Evolutionary conservation across 2,797 vertebrate species (phyloP).

Genomic region (Bovichtus variegatus): DNA sequence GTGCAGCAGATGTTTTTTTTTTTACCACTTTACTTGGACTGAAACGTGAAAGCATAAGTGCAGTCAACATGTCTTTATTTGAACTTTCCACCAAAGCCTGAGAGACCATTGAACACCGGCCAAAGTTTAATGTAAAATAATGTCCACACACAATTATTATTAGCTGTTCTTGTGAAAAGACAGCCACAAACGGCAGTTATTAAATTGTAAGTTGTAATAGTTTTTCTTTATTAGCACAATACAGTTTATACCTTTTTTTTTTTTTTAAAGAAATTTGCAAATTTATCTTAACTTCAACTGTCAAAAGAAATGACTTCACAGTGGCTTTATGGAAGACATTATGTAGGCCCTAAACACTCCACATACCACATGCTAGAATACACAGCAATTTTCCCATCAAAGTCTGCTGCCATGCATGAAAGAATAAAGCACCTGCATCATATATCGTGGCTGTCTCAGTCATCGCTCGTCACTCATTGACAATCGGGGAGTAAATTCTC

Average conservation of each 20-base stretch:
- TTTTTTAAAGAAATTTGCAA: too few relatives aligned
- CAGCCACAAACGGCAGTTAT: constrained; percentile 24
- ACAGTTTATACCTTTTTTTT: background rate
- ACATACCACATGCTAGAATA: constrained; percentile 56
- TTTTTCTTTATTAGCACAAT: constrained; percentile 14
- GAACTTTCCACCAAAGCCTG: constrained; percentile 39
- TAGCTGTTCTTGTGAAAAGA: constrained; percentile 26
- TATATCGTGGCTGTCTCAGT: constrained; percentile 27
- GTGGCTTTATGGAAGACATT: constrained; percentile 16
- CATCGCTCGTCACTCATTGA: constrained; percentile 44
- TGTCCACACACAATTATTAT: constrained; percentile 31
- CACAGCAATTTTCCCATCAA: constrained; percentile 46
- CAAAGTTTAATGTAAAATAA: constrained; percentile 29
- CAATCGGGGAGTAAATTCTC: constrained; percentile 25
- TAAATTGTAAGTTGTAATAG: constrained; percentile 12
- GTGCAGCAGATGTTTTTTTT: constrained; percentile 66
- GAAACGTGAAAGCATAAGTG: constrained; percentile 43
- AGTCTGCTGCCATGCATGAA: constrained; percentile 38
- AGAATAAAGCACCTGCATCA: constrained; percentile 61
- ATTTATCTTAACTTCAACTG: constrained; percentile 11
- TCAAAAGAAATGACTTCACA: constrained; percentile 24
- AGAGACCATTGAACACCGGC: constrained; percentile 20
- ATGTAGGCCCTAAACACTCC: constrained; percentile 4
- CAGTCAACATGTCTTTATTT: constrained; percentile 59
- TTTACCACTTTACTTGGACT: constrained; percentile 38